These are phyloP conservation scores for Dorcus hopei DNA, from an alignment of 2,888 invertebrate species.

Conservation along the genomic window DNA sequence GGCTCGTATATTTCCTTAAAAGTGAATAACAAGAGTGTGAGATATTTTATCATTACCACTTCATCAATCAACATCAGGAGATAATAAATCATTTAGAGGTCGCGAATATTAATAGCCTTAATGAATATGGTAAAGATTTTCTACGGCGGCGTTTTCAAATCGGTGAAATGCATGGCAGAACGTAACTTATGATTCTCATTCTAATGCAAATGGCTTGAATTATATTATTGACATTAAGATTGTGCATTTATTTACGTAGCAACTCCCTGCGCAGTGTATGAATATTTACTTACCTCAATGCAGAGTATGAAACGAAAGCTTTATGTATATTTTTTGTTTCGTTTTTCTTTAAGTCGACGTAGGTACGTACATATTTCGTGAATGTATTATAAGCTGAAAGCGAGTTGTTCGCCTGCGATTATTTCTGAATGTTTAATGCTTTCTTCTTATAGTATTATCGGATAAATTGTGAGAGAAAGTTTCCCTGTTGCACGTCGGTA, in stretches of 20 bases:
- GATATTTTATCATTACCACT: neutral
- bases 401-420: neutral
- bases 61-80: slow-evolving; percentile 16
- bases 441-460: no score
- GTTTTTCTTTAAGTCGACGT: neutral
- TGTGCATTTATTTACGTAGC: slow-evolving; percentile 42
- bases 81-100: slow-evolving; percentile 9
- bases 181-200: slow-evolving; percentile 35
- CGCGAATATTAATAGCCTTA: neutral
- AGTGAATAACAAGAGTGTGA: no score
- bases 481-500: no score
- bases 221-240: slow-evolving; percentile 42
- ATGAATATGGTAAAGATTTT: neutral
- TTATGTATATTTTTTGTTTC: neutral
- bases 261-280: slow-evolving; percentile 28
- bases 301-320: slow-evolving; percentile 12
- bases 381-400: neutral
- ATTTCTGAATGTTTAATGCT: neutral
- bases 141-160: no score
- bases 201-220: slow-evolving; percentile 40
- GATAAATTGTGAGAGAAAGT: no score
- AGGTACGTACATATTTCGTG: no score
- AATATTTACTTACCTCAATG: slow-evolving; percentile 16
- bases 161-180: neutral
- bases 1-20: no score